Conservation (phyloP, 2,888 invertebrate genomes). For the Conops quadrifasciatus region DNA sequence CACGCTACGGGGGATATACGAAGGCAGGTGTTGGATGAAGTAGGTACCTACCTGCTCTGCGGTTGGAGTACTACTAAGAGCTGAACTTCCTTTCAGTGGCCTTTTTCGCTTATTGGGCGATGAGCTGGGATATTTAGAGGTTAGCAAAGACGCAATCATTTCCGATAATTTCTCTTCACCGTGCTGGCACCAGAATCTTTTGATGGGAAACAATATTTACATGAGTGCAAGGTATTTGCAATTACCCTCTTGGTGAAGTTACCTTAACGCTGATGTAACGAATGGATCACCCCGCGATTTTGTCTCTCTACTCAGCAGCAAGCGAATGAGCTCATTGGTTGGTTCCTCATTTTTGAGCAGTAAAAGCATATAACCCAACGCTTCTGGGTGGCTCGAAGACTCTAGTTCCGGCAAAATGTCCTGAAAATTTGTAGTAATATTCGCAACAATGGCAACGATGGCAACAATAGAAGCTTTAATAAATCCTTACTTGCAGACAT, state of each 20-base stretch:
- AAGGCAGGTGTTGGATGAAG: conserved; percentile 11
- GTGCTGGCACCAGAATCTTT: conserved; percentile 88
- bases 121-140: conserved; percentile 84
- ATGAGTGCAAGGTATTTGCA: neutral
- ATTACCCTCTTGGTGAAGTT: conserved; percentile 7
- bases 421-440: conserved; percentile 43
- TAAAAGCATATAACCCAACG: conserved; percentile 86
- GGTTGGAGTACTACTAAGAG: conserved; percentile 75
- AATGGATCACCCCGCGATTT: conserved; percentile 82
- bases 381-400: conserved; percentile 88
- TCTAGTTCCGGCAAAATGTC: conserved; percentile 76
- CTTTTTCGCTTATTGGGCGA: conserved; percentile 93
- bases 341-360: conserved; percentile 93
- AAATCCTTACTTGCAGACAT: conserved; percentile 69
- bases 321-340: conserved; percentile 83
- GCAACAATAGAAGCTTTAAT: neutral
- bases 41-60: conserved; percentile 84
- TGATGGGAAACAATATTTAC: neutral
- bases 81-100: conserved; percentile 76
- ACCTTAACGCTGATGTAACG: conserved; percentile 87
- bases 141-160: conserved; percentile 79
- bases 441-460: neutral
- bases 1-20: neutral
- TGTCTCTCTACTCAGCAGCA: conserved; percentile 79
- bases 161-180: conserved; percentile 89